Evolutionary conservation across 1,140 invertebrate species (phyloP), one percentile per base, ranked within the genome.

Genomic region (Drosophila kanapiae): DNA sequence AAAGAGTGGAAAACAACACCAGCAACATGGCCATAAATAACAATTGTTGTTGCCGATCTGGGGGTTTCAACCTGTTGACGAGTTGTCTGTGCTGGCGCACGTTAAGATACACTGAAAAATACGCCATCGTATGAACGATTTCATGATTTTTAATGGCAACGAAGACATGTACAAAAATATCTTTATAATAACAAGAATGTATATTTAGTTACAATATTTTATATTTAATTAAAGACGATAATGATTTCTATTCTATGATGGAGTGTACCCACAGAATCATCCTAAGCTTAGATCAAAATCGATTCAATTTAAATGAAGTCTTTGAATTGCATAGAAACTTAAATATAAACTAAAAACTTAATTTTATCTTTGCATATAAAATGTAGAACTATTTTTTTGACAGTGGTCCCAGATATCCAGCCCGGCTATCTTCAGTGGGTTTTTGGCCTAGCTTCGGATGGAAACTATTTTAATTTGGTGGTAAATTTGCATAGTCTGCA

Each of bases 401-500:
- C n/a, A n/a, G n/a, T n/a, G n/a, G n/a, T n/a, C 37, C 9, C 27
- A 57, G 51, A 71, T 72, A 49, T 45, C 23, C 53, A 47, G 54
- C 60, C 54, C 53, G 43, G 31, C 57, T 37, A 45, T 57, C 65
- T 60, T 78, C 68, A 72, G 79, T 61, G 68, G 59, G 37, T 65
- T 57, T 64, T 82, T 79, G 49, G 61, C 61, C 37, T n/a, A 48
- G 4, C 48, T 71, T 59, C n/a, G 18, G 35, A 14, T 71, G 33
- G 43, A 68, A 80, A 80, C 60, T 77, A 81, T 81, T 81, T 87
- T 86, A 82, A 87, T 85, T 85, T 85, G 59, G 74, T 78, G 43
- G 78, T 63, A 54, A 78, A 85, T 85, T 86, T 86, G 60, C 82
- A 86, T 85, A 82, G 72, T 61, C 74, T 45, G 82, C 75, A 87